Evolutionary conservation across 1,140 invertebrate genomes (phyloP).

Genomic region (Archegozetes longisetosus): DNA sequence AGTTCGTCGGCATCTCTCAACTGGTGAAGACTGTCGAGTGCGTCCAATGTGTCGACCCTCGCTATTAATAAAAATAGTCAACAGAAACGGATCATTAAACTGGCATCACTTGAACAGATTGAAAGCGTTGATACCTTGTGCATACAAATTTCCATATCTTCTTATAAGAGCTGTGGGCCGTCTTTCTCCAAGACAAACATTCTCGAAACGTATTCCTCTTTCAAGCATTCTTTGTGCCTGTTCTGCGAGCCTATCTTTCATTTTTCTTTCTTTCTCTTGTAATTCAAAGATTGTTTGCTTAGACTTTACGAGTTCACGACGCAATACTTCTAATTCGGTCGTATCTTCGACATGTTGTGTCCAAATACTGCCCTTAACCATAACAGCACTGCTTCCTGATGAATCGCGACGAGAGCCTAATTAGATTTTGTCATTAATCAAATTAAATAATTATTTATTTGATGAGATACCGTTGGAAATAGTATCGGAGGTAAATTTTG

Average conservation of each 20-base stretch:
- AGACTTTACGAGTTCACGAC: slow-evolving; percentile 33
- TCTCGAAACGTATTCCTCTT: slow-evolving; percentile 26
- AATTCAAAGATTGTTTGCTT: slow-evolving; percentile 32
- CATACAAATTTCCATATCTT: slow-evolving; percentile 64
- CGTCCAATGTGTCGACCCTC: slow-evolving; percentile 65
- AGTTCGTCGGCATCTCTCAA: slow-evolving; percentile 63
- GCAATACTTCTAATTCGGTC: slow-evolving; percentile 33
- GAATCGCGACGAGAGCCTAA: not conserved
- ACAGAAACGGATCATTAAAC: not conserved
- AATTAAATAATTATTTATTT: not conserved
- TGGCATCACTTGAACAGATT: not conserved
- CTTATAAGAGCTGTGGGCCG: slow-evolving; percentile 42
- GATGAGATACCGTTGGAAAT: not conserved
- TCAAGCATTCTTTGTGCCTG: slow-evolving; percentile 29
- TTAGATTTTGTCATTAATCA: not conserved
- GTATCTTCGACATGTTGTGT: slow-evolving; percentile 3
- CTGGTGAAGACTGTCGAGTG: slow-evolving; percentile 55
- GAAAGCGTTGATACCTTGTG: slow-evolving; percentile 31
- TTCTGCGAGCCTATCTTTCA: slow-evolving; percentile 31
- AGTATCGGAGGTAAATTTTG: not conserved
- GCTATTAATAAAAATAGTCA: slow-evolving; percentile 26
- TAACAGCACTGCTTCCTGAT: not conserved
- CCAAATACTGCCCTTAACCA: slow-evolving; percentile 7
- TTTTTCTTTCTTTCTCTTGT: slow-evolving; percentile 32
- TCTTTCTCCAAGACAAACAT: slow-evolving; percentile 28